Conservation (phyloP, 2,113 vertebrate species). For the Erinaceus europaeus region DNA sequence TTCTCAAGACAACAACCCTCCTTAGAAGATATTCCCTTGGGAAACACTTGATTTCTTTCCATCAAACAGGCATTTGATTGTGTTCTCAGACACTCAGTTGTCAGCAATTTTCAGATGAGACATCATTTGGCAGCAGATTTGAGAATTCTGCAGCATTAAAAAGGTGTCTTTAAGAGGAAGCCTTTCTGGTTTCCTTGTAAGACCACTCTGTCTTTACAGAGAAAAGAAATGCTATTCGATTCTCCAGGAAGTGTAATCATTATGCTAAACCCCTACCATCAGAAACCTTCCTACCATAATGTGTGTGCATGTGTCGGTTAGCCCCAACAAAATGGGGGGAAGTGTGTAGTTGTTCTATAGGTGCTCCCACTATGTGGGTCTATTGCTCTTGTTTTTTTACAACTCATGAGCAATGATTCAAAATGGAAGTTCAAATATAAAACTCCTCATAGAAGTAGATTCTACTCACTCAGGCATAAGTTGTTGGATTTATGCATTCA, state of each 20-base stretch:
- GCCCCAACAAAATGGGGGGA: neutral
- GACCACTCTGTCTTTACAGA: neutral
- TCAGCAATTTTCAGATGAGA: neutral
- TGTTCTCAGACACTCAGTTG: neutral
- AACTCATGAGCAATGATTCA: neutral
- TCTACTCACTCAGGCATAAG: neutral
- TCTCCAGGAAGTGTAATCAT: neutral
- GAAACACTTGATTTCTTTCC: conserved; percentile 1
- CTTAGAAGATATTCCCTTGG: conserved; percentile 5
- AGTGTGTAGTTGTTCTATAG: neutral
- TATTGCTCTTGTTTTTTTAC: neutral
- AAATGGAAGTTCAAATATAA: neutral
- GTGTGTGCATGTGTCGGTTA: neutral
- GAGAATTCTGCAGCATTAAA: neutral
- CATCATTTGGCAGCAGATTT: neutral
- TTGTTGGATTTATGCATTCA: too few species aligned
- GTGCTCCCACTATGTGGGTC: neutral
- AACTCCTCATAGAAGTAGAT: too few species aligned
- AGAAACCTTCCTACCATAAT: neutral
- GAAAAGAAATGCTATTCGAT: neutral
- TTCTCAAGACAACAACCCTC: neutral
- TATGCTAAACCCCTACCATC: neutral
- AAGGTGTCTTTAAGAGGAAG: neutral
- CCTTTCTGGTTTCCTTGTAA: neutral
- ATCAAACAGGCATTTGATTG: neutral